phyloP scores from a whole-genome alignment of 2,888 invertebrate genomes.

The Ophonus ardosiacus region DNA sequence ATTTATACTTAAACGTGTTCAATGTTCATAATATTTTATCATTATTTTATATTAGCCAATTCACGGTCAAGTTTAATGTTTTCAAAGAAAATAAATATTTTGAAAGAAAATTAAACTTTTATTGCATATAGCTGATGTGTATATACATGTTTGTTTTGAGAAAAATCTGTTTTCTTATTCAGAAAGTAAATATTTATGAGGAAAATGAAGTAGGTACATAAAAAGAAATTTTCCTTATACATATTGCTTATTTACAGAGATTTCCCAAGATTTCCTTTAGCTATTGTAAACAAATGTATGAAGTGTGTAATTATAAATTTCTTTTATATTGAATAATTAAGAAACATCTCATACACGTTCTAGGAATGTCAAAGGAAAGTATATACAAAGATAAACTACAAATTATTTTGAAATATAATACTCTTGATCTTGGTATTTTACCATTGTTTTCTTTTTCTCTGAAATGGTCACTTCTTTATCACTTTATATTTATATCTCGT shows the following conservation, averaged over 20 bases:
- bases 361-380: neutral
- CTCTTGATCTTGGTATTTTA: neutral
- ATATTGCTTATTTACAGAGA: neutral
- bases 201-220: neutral
- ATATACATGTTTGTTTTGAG: neutral
- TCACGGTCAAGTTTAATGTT: too few species aligned
- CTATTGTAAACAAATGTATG: neutral
- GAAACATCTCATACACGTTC: neutral
- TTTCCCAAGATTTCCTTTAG: neutral
- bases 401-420: neutral
- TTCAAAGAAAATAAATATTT: too few species aligned
- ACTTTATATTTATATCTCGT: too few species aligned
- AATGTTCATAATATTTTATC: too few species aligned
- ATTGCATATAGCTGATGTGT: too few species aligned
- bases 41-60: too few species aligned
- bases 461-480: too few species aligned
- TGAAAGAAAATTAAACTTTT: too few species aligned
- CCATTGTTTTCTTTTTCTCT: too few species aligned
- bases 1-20: neutral
- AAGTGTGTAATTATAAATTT: neutral
- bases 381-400: neutral
- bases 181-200: neutral
- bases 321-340: neutral
- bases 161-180: neutral
- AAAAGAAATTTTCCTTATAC: neutral